Percentiles rank a stretch among this genome's conserved stretches.
These are phyloP conservation scores for Calyptommatus sinebrachiatus DNA, from an alignment of 2,113 vertebrate genomes.

Conservation along the genomic window DNA sequence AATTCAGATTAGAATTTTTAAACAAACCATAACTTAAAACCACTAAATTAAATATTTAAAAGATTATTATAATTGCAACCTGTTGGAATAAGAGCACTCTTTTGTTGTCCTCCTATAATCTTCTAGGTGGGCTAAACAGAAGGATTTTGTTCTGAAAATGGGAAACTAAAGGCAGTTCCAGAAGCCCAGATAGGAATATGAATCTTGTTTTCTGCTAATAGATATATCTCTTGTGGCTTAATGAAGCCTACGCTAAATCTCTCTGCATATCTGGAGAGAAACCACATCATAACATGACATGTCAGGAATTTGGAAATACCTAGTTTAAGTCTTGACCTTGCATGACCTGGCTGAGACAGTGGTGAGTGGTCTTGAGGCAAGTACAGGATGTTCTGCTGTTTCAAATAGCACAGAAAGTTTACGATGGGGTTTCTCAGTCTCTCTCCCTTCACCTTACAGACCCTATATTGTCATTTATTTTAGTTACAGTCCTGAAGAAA, in stretches of 20 bases:
- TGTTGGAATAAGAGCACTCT: not conserved
- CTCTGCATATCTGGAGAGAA: not conserved
- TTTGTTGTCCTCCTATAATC: not conserved
- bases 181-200: conserved; percentile 16
- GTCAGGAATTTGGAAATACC: conserved; percentile 10
- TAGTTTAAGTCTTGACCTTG: conserved; percentile 37
- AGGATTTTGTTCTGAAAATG: accelerated
- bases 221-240: conserved; percentile 34
- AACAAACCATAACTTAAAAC: no score
- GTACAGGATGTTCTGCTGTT: conserved; percentile 29
- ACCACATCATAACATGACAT: not conserved
- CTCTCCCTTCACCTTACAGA: not conserved
- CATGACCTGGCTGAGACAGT: conserved; percentile 16
- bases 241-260: conserved; percentile 21
- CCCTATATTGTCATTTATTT: not conserved
- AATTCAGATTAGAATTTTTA: no score
- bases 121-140: not conserved
- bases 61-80: no score
- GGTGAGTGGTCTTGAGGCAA: conserved; percentile 18
- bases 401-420: conserved; percentile 11
- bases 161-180: not conserved
- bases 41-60: no score
- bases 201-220: conserved; percentile 3
- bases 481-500: not conserved
- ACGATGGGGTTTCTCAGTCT: conserved; percentile 14